These are phyloP conservation scores for Phorcus lineatus DNA, from an alignment of 2,888 invertebrate species.

Conservation along the genomic window DNA sequence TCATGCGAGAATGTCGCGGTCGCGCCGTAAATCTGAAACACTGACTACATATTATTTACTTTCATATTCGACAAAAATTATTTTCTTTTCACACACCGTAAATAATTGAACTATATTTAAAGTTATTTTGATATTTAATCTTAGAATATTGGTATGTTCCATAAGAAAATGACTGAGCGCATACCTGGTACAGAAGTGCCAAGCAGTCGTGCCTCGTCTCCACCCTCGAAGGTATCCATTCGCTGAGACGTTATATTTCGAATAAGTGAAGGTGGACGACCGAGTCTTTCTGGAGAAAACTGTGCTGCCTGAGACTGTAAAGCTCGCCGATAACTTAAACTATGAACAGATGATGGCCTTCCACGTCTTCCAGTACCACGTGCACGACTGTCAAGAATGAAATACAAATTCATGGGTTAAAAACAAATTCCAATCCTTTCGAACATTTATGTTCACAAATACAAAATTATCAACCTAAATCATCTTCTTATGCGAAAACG, in stretches of 20 bases:
- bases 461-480: no score
- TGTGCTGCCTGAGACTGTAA: slow-evolving; percentile 14
- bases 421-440: no score
- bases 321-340: slow-evolving; percentile 28
- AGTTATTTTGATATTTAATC: no score
- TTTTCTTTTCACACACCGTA: no score
- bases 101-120: no score
- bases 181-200: background rate
- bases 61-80: no score
- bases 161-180: background rate
- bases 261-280: background rate
- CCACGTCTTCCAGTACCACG: slow-evolving; percentile 32
- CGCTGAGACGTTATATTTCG: slow-evolving; percentile 18
- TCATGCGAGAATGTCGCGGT: no score
- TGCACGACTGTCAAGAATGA: background rate
- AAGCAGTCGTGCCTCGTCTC: background rate
- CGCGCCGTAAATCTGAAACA: no score
- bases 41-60: no score
- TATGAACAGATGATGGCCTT: slow-evolving; percentile 19
- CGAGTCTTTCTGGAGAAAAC: slow-evolving; percentile 14
- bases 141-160: no score
- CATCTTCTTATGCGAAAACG: no score
- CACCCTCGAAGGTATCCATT: slow-evolving; percentile 22
- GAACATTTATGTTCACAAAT: no score
- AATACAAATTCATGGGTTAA: background rate